phyloP scores from a whole-genome alignment of 2,888 invertebrate genomes.

The Taphrorychus bicolor region DNA sequence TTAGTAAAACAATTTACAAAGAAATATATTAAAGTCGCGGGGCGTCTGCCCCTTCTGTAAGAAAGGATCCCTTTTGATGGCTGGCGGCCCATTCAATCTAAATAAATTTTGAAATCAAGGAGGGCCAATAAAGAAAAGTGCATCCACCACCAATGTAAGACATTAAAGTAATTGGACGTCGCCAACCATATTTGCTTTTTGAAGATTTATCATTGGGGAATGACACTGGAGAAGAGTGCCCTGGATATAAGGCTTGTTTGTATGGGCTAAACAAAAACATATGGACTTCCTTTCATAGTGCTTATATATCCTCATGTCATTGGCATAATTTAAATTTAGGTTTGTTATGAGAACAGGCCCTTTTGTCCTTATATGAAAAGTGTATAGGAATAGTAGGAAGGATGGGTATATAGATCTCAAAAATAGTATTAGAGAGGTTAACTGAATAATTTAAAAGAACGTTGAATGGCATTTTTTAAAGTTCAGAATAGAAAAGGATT shows the following conservation, averaged over 20 bases:
- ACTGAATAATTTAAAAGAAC: too few species aligned
- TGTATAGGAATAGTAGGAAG: too few species aligned
- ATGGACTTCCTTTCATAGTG: too few species aligned
- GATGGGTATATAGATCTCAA: too few species aligned
- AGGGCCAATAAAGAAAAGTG: conserved; percentile 22
- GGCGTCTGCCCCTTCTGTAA: background rate
- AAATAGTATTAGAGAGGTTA: too few species aligned
- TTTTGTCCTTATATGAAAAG: too few species aligned
- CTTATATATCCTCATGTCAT: too few species aligned
- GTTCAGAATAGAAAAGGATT: too few species aligned
- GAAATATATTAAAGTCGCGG: conserved; percentile 1
- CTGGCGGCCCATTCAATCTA: conserved; percentile 14
- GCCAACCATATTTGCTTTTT: conserved; percentile 5
- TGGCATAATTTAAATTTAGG: too few species aligned
- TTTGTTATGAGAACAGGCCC: too few species aligned
- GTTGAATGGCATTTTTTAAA: too few species aligned
- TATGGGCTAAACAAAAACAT: background rate
- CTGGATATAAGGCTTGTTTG: background rate
- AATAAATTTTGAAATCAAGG: conserved; percentile 17
- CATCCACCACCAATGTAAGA: conserved; percentile 1
- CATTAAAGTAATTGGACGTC: conserved; percentile 3
- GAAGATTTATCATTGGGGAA: conserved; percentile 8
- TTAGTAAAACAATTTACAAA: background rate
- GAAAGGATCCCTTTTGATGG: conserved; percentile 8
- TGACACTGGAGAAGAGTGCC: background rate